Conservation (phyloP, 2,888 invertebrate species). For the Cheilosia urbana region DNA sequence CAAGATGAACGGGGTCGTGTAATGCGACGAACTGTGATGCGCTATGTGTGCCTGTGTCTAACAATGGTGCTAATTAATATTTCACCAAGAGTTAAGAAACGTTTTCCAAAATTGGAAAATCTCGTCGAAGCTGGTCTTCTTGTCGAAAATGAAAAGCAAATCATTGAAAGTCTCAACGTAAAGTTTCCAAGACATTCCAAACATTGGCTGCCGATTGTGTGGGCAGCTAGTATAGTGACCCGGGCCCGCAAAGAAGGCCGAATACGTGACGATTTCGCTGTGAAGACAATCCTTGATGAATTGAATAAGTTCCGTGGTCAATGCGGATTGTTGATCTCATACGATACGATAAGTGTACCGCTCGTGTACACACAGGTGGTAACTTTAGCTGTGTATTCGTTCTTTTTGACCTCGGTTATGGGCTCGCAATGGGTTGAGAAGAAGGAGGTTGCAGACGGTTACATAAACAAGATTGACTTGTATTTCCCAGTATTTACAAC, state of each 20-base stretch:
- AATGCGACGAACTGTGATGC: conserved; percentile 92
- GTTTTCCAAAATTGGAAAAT: conserved; percentile 93
- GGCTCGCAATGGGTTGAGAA: conserved; percentile 94
- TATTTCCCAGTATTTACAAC: conserved; percentile 96
- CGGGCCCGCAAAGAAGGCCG: conserved; percentile 95
- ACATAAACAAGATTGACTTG: conserved; percentile 89
- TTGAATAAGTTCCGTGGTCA: conserved; percentile 93
- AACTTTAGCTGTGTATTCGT: conserved; percentile 94
- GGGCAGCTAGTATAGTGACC: conserved; percentile 95
- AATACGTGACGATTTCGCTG: conserved; percentile 95
- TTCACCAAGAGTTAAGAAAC: conserved; percentile 93
- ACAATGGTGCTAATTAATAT: conserved; percentile 94
- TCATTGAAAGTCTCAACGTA: conserved; percentile 90
- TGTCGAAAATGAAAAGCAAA: conserved; percentile 91
- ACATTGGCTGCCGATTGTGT: conserved; percentile 95
- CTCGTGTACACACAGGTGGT: conserved; percentile 95
- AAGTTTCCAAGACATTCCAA: conserved; percentile 94
- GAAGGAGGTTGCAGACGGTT: conserved; percentile 83
- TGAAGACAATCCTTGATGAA: conserved; percentile 95
- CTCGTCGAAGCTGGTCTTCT: conserved; percentile 93
- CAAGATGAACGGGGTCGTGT: conserved; percentile 93
- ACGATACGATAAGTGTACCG: conserved; percentile 91
- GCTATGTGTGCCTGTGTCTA: conserved; percentile 93
- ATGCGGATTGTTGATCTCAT: conserved; percentile 90
- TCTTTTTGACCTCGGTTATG: conserved; percentile 94